Conservation (phyloP, 1,140 invertebrate species). For the Sarcophaga peregrina region DNA sequence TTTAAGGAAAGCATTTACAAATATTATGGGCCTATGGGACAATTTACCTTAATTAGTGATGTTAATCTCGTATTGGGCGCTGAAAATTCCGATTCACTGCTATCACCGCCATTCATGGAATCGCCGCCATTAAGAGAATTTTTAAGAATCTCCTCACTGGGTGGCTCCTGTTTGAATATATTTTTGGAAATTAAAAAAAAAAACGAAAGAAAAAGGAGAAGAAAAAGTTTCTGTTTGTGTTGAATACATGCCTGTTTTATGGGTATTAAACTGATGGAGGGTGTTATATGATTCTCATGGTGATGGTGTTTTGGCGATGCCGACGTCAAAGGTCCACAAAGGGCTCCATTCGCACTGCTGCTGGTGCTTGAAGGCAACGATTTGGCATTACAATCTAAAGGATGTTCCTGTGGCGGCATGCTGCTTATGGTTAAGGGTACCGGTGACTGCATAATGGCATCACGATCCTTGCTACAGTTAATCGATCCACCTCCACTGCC, state of each 20-base stretch:
- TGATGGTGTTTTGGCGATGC: conserved; percentile 53
- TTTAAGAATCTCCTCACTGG: conserved; percentile 47
- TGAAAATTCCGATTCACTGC: conserved; percentile 55
- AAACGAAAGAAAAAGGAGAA: neutral
- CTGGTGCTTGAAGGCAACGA: conserved; percentile 61
- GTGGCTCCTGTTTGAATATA: conserved; percentile 49
- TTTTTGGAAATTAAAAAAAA: neutral
- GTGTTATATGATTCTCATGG: conserved; percentile 75
- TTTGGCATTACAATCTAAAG: conserved; percentile 64
- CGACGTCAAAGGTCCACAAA: conserved; percentile 38
- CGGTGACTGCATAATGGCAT: conserved; percentile 54
- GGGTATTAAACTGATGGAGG: conserved; percentile 85
- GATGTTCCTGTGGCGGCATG: conserved; percentile 52
- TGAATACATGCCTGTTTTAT: conserved; percentile 77
- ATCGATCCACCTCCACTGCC: conserved; percentile 35
- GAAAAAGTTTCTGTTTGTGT: neutral
- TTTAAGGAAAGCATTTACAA: neutral
- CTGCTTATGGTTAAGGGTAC: conserved; percentile 44
- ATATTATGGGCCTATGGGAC: neutral
- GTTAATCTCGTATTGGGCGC: conserved; percentile 62
- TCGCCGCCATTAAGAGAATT: conserved; percentile 47
- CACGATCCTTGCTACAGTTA: conserved; percentile 54
- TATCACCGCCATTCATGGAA: conserved; percentile 50
- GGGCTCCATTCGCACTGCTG: conserved; percentile 37
- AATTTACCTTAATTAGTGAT: conserved; percentile 64